phyloP scores from a whole-genome alignment of 2,113 vertebrate genomes.

The Hippocampus guttulatus region DNA sequence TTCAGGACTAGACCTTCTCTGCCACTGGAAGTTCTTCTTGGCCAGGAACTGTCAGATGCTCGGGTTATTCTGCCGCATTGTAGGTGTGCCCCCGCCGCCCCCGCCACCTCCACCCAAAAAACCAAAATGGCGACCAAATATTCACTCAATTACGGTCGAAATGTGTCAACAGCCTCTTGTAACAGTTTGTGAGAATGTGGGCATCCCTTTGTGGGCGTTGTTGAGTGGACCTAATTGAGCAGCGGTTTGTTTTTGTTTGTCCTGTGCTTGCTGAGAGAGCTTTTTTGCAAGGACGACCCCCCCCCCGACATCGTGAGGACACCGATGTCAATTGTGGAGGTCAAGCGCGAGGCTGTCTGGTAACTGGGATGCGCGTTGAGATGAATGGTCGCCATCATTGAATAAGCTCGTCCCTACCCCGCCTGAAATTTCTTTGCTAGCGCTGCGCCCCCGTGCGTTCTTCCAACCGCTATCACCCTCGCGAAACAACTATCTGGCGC shows the following conservation, averaged over 20 bases:
- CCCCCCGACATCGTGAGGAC: not conserved
- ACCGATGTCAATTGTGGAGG: not conserved
- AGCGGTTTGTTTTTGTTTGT: constrained; percentile 10
- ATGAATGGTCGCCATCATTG: not conserved
- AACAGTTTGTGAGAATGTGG: not conserved
- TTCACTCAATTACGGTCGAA: constrained; percentile 49
- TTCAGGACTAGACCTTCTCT: no score
- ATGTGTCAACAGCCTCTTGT: constrained; percentile 55
- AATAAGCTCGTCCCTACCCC: no score
- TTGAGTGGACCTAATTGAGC: constrained; percentile 33
- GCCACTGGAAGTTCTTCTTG: no score
- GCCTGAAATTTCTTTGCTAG: no score
- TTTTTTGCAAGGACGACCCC: not conserved
- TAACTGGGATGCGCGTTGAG: not conserved
- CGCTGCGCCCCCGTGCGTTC: not conserved
- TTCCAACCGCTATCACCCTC: constrained; percentile 15
- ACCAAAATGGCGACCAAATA: not conserved
- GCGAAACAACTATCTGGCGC: constrained; percentile 46
- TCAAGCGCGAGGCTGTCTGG: not conserved
- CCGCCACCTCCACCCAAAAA: no score
- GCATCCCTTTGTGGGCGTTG: constrained; percentile 20
- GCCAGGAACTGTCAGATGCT: no score
- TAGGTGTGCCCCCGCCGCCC: no score
- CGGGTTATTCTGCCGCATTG: no score
- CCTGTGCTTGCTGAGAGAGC: not conserved